Evolutionary conservation across 2,113 vertebrate species (phyloP).

Genomic region (Xiphias gladius): DNA sequence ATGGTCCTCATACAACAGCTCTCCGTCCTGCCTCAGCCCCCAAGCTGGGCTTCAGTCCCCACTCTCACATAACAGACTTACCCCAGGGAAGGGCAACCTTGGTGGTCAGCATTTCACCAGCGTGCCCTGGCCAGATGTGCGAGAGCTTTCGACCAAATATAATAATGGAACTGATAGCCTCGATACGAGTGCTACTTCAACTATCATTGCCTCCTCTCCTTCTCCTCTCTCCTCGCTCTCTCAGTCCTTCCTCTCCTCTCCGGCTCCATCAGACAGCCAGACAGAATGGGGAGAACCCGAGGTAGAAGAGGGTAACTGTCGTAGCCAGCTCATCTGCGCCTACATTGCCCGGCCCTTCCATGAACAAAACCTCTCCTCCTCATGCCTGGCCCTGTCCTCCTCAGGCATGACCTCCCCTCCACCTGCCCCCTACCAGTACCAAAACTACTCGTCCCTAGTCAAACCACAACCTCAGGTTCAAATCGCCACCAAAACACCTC

Average conservation of each 20-base stretch:
- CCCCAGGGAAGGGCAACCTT: conserved; percentile 39
- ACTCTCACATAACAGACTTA: conserved; percentile 47
- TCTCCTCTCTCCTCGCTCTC: neutral
- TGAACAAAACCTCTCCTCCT: conserved; percentile 22
- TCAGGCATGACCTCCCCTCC: conserved; percentile 33
- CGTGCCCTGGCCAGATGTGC: conserved; percentile 81
- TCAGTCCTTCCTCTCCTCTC: conserved; percentile 13
- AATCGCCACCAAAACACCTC: neutral
- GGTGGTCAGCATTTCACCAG: conserved; percentile 77
- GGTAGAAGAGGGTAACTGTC: conserved; percentile 63
- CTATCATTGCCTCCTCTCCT: conserved; percentile 8
- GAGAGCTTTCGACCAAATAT: conserved; percentile 77
- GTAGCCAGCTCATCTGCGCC: conserved; percentile 81
- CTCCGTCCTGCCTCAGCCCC: conserved; percentile 69
- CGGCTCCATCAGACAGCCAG: conserved; percentile 36
- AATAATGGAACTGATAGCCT: conserved; percentile 59
- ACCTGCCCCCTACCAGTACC: conserved; percentile 11
- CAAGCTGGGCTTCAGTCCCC: conserved; percentile 46
- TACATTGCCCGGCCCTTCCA: conserved; percentile 64
- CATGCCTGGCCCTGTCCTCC: conserved; percentile 36
- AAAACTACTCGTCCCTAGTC: conserved; percentile 20
- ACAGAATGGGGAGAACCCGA: conserved; percentile 58
- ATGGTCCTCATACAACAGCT: conserved; percentile 64
- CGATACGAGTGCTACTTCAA: conserved; percentile 5
- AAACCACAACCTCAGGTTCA: conserved; percentile 28